Evolutionary conservation across 2,797 vertebrate species (phyloP).

Genomic region (Xerus rutilus): DNA sequence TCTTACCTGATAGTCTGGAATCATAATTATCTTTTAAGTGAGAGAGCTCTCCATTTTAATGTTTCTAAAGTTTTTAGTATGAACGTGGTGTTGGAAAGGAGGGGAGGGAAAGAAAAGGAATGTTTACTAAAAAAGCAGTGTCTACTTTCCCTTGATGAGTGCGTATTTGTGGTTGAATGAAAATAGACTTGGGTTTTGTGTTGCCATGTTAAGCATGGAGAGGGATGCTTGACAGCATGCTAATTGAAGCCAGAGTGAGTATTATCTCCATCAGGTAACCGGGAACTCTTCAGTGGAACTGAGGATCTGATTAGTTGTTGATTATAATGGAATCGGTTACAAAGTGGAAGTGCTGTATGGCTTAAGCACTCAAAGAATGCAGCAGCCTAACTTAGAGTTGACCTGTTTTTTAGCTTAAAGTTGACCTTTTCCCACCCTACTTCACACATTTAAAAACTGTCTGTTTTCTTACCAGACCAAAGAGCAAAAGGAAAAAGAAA

Average conservation of each 20-base stretch:
- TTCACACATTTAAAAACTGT: slow-evolving; percentile 65
- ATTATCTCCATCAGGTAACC: slow-evolving; percentile 54
- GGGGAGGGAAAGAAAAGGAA: slow-evolving; percentile 63
- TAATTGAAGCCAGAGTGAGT: slow-evolving; percentile 79
- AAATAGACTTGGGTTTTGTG: slow-evolving; percentile 57
- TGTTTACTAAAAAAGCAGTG: slow-evolving; percentile 68
- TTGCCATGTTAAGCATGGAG: slow-evolving; percentile 66
- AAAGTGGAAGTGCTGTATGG: slow-evolving; percentile 63
- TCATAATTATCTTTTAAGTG: slow-evolving; percentile 70
- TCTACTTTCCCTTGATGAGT: slow-evolving; percentile 57
- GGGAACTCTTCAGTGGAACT: slow-evolving; percentile 50
- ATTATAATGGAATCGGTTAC: slow-evolving; percentile 37
- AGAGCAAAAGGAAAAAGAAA: slow-evolving; percentile 57
- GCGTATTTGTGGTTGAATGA: slow-evolving; percentile 62
- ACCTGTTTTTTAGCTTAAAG: slow-evolving; percentile 72
- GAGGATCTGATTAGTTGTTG: background rate
- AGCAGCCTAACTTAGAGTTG: slow-evolving; percentile 60
- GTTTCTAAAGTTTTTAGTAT: slow-evolving; percentile 67
- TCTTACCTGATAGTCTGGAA: slow-evolving; percentile 62
- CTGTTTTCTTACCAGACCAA: slow-evolving; percentile 64
- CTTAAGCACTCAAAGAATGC: slow-evolving; percentile 63
- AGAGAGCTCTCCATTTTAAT: slow-evolving; percentile 63
- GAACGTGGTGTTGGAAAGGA: slow-evolving; percentile 67
- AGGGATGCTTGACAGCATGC: slow-evolving; percentile 81
- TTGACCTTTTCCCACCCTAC: slow-evolving; percentile 48